Evolutionary conservation across 1,140 invertebrate species (phyloP), one percentile per base, ranked within the genome.

Genomic region (Maconellicoccus hirsutus): DNA sequence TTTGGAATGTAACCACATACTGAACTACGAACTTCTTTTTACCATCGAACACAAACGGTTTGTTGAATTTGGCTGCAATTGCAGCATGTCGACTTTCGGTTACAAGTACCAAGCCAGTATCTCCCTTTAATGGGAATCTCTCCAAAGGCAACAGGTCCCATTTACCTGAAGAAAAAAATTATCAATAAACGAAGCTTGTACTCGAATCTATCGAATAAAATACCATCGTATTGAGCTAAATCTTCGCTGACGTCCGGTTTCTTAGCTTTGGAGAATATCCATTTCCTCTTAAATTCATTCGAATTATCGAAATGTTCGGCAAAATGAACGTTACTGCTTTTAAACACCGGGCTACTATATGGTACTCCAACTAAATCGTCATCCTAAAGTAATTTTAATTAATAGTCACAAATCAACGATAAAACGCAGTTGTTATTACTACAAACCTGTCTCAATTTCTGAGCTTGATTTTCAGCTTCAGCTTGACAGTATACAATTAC

Each of bases 71-170:
- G n/a, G 90, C 82, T 16, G 96, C 84, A 75, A 99, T 94, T 6
- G 97, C 97, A 70, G 96, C 91, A 82, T 98, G 97, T 77, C 95
- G 94, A 7, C 96, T 96, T 82, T 96, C 95, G 0, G 93, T 93
- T 79, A 94, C 95, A 8, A 98, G 81, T 21, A 98, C 90, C 70
- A 99, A 81, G 63, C 94, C 95, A 75, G 88, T 79, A 79, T 99
- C 96, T 66, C 90, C 89, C 27, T 85, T 83, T 72, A 98, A 83
- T 1, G 89, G 84, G 76, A 89, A 86, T 75, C 87, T 85, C 59
- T 85, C 81, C 21, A 94, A 86, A 70, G 86, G 79, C 79, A 96
- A 94, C n/a, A 97, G 81, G 71, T 79, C 79, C 89, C 89, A 92
- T 76, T 83, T 76, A 74, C 86, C 86, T 87, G 74, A 38, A 78